These are phyloP conservation scores for Lysandra bellargus DNA, from an alignment of 2,888 invertebrate genomes.

Conservation along the genomic window DNA sequence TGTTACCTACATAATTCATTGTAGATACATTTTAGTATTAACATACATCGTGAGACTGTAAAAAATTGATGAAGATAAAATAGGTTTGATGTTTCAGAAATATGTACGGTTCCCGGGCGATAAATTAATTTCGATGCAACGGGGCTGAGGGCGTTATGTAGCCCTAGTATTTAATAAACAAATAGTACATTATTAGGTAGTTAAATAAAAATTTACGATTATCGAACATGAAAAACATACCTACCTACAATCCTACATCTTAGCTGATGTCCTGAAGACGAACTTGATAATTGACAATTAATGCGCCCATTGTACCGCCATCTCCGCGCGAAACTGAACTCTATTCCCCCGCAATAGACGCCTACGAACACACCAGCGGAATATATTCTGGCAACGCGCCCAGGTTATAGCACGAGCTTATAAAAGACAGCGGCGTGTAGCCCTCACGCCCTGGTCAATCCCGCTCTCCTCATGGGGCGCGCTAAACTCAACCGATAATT, in stretches of 20 bases:
- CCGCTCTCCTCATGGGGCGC: slow-evolving; percentile 78
- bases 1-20: too few relatives aligned
- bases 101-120: too few relatives aligned
- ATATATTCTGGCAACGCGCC: slow-evolving; percentile 60
- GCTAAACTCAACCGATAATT: slow-evolving; percentile 71
- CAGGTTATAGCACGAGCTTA: slow-evolving; percentile 73
- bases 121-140: too few relatives aligned
- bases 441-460: slow-evolving; percentile 74
- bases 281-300: slow-evolving; percentile 29
- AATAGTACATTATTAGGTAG: too few relatives aligned
- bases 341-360: background rate
- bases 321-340: background rate
- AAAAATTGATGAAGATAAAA: too few relatives aligned
- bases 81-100: too few relatives aligned
- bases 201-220: too few relatives aligned
- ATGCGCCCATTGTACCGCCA: background rate
- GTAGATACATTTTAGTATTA: too few relatives aligned
- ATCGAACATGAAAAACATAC: background rate
- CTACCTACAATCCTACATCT: background rate
- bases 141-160: too few relatives aligned
- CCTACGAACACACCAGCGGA: background rate
- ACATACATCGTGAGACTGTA: too few relatives aligned
- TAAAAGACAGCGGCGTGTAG: slow-evolving; percentile 72
- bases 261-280: background rate
- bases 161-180: too few relatives aligned